Base-by-base conservation (phyloP, 2,113 vertebrate species). In the Petroica traversi region DNA sequence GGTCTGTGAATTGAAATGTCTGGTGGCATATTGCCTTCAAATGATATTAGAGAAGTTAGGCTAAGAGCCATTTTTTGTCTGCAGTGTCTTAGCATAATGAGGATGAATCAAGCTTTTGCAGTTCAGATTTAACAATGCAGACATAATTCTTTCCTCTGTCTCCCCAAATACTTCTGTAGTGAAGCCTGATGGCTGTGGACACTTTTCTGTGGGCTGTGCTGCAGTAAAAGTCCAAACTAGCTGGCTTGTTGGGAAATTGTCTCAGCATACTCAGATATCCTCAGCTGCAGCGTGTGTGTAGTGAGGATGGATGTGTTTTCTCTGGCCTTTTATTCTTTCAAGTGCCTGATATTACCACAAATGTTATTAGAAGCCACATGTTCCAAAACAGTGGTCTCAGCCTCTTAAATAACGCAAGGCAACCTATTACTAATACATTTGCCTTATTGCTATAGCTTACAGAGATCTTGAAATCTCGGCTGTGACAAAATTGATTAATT, bases 51-150 rank as follows among this genome's bases (percentile, higher is more conserved):
- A 34, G 40, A 94, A 88, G 68, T 90, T 88, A 74, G 75, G 88
- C 93, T 67, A 59, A 75, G 89, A 59, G 92, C 72, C 92, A 67
- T 67, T 74, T 97, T 98, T 98, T 97, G 93, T 96, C 97, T 97
- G 97, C 97, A 95, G n/a, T 43, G 7, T 34, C 66, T 63, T 58
- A 43, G 31, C 43, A 36, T 82, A 76, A 82, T 46, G 55, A 91
- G 22, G 77, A 83, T 89, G 69, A 95, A 94, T 85, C 46, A 66
- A 83, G 67, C 49, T 83, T 85, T 91, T 88, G 67, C 55, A 36
- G 62, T 54, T 90, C 41, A 29, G 33, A 62, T 89, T 72, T 87
- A 89, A 89, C 66, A 84, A 49, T 41, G 38, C 46, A 68, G 85
- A 76, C 24, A 5, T 54, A 61, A 87, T 80, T 88, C 49, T 87